Evolutionary conservation across 92 coral and sea anemone genomes (phyloP).

Genomic region (Paragorgia papillata): DNA sequence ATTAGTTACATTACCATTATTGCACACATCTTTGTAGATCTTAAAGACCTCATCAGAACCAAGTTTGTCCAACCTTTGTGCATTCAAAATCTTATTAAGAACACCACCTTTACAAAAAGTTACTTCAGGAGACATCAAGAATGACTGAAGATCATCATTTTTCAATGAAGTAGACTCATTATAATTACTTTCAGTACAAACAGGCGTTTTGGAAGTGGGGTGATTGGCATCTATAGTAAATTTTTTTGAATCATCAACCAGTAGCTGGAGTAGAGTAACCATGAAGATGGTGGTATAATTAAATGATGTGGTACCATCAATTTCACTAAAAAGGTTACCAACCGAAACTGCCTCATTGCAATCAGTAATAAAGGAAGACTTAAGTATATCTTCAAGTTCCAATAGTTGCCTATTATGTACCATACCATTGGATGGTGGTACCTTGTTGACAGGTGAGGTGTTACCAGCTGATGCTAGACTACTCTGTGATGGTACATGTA

Average conservation of each 20-base stretch:
- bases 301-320: background rate
- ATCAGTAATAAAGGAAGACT: background rate
- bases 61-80: constrained; percentile 76
- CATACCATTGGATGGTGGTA: background rate
- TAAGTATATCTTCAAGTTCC: constrained; percentile 3
- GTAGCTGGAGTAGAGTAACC: constrained; percentile 67
- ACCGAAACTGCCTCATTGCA: background rate
- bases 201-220: background rate
- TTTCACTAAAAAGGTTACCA: background rate
- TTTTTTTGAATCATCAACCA: constrained; percentile 74
- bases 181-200: constrained; percentile 12
- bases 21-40: constrained; percentile 48
- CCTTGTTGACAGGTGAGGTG: background rate
- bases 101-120: constrained; percentile 79
- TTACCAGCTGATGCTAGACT: background rate
- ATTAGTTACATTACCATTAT: background rate
- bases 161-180: background rate
- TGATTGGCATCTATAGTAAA: background rate
- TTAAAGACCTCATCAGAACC: constrained; percentile 74
- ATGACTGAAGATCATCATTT: background rate
- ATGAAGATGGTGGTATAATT: constrained; percentile 42
- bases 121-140: background rate
- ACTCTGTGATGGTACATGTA: constrained; percentile 1
- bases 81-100: constrained; percentile 57
- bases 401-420: background rate